Evolutionary conservation across 2,888 invertebrate species (phyloP).

Genomic region (Amphipyra tragopoginis): DNA sequence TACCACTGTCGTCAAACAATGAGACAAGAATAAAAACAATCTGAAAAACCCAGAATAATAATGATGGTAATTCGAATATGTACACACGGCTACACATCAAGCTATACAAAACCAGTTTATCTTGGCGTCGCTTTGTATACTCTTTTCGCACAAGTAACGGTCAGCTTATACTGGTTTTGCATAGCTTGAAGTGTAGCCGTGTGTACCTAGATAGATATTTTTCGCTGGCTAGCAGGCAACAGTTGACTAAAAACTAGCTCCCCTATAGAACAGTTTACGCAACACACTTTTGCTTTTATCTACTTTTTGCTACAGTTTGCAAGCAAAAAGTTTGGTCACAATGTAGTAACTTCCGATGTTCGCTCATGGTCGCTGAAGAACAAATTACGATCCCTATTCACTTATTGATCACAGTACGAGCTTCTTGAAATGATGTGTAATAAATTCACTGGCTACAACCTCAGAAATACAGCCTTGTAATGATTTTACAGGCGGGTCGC

Average conservation of each 20-base stretch:
- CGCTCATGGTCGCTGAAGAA: constrained; percentile 9
- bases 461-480: constrained; percentile 14
- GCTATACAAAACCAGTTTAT: no score
- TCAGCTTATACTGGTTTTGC: no score
- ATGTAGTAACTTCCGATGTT: constrained; percentile 36
- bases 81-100: no score
- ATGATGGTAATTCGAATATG: no score
- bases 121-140: no score
- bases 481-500: constrained; percentile 25
- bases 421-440: no score
- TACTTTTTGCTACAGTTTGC: constrained; percentile 34
- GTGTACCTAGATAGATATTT: constrained; percentile 15
- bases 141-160: no score
- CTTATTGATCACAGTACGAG: not conserved
- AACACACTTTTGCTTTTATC: constrained; percentile 51
- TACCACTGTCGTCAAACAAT: no score
- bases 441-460: not conserved
- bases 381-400: not conserved
- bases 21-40: no score
- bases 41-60: no score
- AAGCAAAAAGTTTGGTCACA: constrained; percentile 33
- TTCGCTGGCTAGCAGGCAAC: constrained; percentile 6
- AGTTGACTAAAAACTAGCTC: constrained; percentile 28
- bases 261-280: constrained; percentile 35
- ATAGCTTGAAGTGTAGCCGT: no score